These are phyloP conservation scores for Leptosomus discolor DNA, from an alignment of 2,113 vertebrate species.

Conservation along the genomic window DNA sequence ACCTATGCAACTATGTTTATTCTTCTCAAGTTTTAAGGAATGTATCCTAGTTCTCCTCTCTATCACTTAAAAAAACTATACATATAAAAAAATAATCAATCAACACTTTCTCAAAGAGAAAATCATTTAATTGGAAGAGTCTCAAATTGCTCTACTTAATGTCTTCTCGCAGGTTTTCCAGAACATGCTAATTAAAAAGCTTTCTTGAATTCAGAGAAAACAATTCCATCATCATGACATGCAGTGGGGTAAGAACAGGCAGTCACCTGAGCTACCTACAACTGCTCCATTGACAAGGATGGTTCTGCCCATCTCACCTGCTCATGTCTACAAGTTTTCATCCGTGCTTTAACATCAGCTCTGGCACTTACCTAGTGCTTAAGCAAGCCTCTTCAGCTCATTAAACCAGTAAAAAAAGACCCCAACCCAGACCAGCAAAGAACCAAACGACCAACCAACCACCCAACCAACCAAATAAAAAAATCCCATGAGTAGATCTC, in stretches of 20 bases:
- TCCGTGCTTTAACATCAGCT: background rate
- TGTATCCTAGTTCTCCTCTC: background rate
- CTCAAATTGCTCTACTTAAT: background rate
- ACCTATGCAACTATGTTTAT: background rate
- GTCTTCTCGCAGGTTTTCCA: background rate
- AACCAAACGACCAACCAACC: background rate
- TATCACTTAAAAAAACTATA: background rate
- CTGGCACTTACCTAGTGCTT: background rate
- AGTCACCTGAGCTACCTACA: background rate
- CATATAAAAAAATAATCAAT: background rate
- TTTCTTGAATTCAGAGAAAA: background rate
- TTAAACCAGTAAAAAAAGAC: background rate
- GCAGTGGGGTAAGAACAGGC: background rate
- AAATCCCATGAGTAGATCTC: fast-evolving
- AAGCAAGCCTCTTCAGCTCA: background rate
- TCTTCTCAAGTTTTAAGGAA: background rate
- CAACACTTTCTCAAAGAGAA: background rate
- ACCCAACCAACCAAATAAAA: background rate
- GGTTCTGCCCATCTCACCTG: background rate
- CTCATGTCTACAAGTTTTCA: background rate
- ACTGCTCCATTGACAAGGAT: background rate
- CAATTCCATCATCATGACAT: background rate
- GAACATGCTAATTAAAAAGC: background rate
- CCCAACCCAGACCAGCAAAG: background rate
- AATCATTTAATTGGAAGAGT: background rate